These are phyloP conservation scores for Taurulus bubalis DNA, from an alignment of 2,113 vertebrate genomes.

Conservation along the genomic window DNA sequence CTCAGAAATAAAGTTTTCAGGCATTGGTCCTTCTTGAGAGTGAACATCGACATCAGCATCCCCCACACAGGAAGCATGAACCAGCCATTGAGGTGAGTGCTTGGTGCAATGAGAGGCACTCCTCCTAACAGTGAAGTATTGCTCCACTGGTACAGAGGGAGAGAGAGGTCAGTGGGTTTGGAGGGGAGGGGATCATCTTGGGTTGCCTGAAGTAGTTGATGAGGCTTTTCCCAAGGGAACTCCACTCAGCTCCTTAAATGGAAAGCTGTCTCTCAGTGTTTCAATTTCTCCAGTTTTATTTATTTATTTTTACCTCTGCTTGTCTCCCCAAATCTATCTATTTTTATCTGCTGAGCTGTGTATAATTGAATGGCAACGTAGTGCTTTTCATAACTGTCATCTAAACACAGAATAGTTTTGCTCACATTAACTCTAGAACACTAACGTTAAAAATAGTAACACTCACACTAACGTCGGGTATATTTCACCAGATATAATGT, in stretches of 20 bases:
- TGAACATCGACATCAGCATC: conserved; percentile 11
- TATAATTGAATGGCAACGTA: background rate
- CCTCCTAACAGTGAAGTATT: conserved; percentile 24
- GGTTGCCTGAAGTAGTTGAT: conserved; percentile 36
- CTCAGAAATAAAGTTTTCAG: conserved; percentile 11
- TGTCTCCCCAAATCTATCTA: background rate
- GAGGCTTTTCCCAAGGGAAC: conserved; percentile 32
- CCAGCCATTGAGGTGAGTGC: background rate
- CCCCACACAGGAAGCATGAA: conserved; percentile 32
- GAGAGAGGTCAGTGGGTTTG: background rate
- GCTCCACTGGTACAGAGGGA: background rate
- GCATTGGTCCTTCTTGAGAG: conserved; percentile 15
- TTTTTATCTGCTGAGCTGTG: background rate
- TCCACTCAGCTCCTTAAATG: conserved; percentile 8
- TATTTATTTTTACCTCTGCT: background rate
- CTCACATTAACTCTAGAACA: background rate
- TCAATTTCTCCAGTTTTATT: conserved; percentile 1
- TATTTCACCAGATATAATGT: no score
- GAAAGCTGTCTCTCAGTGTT: background rate
- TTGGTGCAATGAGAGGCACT: conserved; percentile 9
- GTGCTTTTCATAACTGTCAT: background rate
- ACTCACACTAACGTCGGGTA: no score
- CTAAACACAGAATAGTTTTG: background rate
- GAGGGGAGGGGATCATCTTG: conserved; percentile 13
- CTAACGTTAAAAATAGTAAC: no score